phyloP scores from a whole-genome alignment of 2,113 vertebrate genomes.

The Megaceryle maxima region DNA sequence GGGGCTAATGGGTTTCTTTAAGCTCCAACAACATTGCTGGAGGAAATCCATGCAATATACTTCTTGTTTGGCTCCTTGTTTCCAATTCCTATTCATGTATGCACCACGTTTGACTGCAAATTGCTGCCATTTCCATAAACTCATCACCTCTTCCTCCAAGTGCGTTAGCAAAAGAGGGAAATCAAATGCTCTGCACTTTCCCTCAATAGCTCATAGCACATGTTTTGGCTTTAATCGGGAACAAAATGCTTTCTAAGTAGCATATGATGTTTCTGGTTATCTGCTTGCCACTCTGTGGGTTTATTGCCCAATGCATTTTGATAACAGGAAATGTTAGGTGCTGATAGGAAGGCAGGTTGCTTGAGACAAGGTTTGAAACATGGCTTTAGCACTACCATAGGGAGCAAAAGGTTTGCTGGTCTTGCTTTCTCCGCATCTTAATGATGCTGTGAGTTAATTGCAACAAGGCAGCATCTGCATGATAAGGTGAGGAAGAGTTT shows the following conservation, averaged over 20 bases:
- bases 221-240: neutral
- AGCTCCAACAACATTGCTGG: neutral
- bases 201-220: neutral
- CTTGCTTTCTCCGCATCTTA: neutral
- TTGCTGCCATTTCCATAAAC: slow-evolving; percentile 49
- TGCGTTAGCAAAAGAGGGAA: slow-evolving; percentile 12
- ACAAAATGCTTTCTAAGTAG: slow-evolving; percentile 26
- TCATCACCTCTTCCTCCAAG: slow-evolving; percentile 15
- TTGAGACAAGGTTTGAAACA: neutral
- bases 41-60: neutral
- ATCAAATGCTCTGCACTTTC: slow-evolving; percentile 40
- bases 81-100: slow-evolving; percentile 29
- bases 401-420: neutral
- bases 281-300: neutral
- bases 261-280: slow-evolving; percentile 2
- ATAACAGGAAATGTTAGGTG: neutral
- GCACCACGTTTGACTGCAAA: slow-evolving; percentile 9
- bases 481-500: neutral
- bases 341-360: neutral
- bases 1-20: neutral
- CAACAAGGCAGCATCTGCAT: neutral
- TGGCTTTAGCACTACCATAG: neutral
- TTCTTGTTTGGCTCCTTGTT: neutral
- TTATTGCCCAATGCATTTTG: neutral
- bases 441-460: neutral